Base-by-base conservation (phyloP, 2,888 invertebrate species). In the Stratiomys singularior region DNA sequence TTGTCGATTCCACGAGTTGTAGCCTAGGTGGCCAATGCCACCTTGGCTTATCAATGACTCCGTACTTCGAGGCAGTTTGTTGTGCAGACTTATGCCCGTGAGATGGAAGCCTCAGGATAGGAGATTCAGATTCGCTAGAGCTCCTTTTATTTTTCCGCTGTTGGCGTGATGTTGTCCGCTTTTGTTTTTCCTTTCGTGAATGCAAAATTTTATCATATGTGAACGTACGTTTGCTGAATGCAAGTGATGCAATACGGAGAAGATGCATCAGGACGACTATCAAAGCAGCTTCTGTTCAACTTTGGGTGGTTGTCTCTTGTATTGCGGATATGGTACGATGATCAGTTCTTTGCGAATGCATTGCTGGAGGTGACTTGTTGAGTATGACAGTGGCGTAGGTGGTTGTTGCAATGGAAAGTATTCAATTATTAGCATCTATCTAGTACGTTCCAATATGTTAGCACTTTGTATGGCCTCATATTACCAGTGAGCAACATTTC, bases 11-110 rank as follows among this genome's bases (percentile, higher is more conserved):
- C 79, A 77, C 79, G 79, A 79, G 79, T 63, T 77, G 71, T 30
- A 77, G 58, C 79, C 77, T 77, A 79, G 79, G 79, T 79, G 79
- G 79, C 79, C 79, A 56, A 71, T 77, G 63, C 77, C 79, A 79
- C 77, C 79, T 77, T 76, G 77, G 76, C 79, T 79, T 79, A 79
- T 79, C 79, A 74, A n/a, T 52, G 56, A 52, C 46, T 66, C 67
- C 44, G 58, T 71, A 67, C 63, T 76, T 58, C 28, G 52, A 77
- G 67, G 71, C 76, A 77, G 79, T 79, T 79, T 79, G 77, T 79
- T 79, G 47, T 69, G 76, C 44, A 63, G 63, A 37, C 60, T 44
- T 30, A 15, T n/a, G 37, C 37, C 37, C 9, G 37, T 9, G 37
- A 37, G 9, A 37, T 37, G 5, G 13, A n/a, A 30, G 58, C 60